These are phyloP conservation scores for Gymnocypris eckloni DNA, from an alignment of 2,797 vertebrate genomes.

Conservation along the genomic window DNA sequence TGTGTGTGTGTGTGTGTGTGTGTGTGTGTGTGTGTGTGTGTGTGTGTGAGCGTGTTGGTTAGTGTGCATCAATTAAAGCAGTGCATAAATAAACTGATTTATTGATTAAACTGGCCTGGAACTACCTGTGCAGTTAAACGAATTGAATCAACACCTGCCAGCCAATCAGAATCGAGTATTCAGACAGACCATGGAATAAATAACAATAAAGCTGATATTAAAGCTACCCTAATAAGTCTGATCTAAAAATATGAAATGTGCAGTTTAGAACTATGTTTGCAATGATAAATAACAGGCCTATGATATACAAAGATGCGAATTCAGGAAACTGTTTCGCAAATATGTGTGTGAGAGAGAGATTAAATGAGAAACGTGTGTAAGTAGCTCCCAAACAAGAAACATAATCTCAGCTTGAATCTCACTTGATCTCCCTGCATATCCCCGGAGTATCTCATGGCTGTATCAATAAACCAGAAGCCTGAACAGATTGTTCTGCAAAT, in stretches of 20 bases:
- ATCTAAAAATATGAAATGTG: not conserved
- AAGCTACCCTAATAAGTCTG: not conserved
- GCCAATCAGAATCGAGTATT: no score
- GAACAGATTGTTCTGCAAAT: slow-evolving; percentile 26
- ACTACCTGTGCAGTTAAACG: no score
- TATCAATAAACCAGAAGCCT: slow-evolving; percentile 29
- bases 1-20: no score
- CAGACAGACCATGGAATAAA: no score
- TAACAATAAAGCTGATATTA: not conserved
- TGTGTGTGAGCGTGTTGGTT: no score
- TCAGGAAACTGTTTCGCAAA: not conserved
- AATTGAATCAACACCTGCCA: no score
- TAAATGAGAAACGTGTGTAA: not conserved
- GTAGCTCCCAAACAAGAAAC: slow-evolving; percentile 10
- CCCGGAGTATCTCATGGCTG: slow-evolving; percentile 7
- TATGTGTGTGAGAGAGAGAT: not conserved
- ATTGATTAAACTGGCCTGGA: no score
- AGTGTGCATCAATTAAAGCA: no score
- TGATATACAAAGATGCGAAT: not conserved
- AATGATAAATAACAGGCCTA: not conserved
- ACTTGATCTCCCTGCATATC: slow-evolving; percentile 11
- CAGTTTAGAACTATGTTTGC: not conserved
- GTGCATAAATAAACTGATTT: no score
- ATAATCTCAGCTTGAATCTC: not conserved
- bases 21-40: no score